These are phyloP conservation scores for Lasioglossum calceatum DNA, from an alignment of 2,888 invertebrate species.

Conservation along the genomic window DNA sequence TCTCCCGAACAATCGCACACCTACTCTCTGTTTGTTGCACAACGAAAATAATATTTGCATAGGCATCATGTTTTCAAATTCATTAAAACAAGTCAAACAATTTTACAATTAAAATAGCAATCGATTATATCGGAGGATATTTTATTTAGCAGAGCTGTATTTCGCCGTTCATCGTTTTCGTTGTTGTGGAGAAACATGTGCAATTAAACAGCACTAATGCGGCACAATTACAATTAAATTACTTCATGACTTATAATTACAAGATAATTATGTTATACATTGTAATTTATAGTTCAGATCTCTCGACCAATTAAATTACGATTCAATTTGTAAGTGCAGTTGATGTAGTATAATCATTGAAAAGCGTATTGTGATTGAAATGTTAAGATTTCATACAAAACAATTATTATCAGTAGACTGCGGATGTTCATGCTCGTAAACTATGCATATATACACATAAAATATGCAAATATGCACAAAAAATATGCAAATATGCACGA, in stretches of 20 bases:
- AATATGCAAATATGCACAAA: too few relatives aligned
- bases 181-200: neutral
- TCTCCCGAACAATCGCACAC: neutral
- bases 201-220: neutral
- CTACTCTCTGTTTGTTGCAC: neutral
- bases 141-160: neutral
- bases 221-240: neutral
- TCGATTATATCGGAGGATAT: neutral
- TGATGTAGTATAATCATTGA: neutral
- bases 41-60: neutral
- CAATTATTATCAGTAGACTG: neutral
- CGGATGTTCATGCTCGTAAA: too few relatives aligned
- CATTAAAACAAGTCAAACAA: neutral
- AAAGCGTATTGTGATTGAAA: neutral
- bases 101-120: neutral
- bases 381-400: neutral
- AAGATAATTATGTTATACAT: neutral
- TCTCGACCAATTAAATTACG: neutral
- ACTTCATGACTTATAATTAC: neutral
- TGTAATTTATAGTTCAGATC: neutral
- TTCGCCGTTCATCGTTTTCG: neutral
- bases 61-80: neutral
- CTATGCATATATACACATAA: too few relatives aligned
- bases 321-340: neutral
- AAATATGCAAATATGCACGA: too few relatives aligned